Evolutionary conservation across 2,113 vertebrate species (phyloP), one percentile per base, ranked within the genome.

Genomic region (Zapornia atra): DNA sequence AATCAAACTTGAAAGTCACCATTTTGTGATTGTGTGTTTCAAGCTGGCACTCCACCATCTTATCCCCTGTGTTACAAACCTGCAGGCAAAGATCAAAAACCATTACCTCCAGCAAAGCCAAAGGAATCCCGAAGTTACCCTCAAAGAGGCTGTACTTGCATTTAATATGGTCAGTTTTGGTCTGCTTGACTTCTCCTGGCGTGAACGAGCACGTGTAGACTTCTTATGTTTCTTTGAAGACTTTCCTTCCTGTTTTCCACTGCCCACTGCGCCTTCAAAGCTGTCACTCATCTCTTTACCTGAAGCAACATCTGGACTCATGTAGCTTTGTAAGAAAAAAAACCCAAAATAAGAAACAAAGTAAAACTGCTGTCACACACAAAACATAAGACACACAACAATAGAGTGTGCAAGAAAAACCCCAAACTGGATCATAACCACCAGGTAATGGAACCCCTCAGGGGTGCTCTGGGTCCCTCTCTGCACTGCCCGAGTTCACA

Each of bases 1-100:
- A 97, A 94, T 99, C 99, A 73, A 99, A 99, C 96, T 99, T 99
- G 96, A 99, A 99, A 2, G 99, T 99, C 96, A 99, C 99, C 99
- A 99, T 99, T 98, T 99, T 99, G 98, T 99, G 99, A 96, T 99
- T 99, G 96, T 99, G 99, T 11, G 99, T 99, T 94, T 99, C 99
- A 69, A 99, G 98, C 94, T 99, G 99, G 88, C 99, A 99, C 96
- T 99, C 99, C 34, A 99, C 99, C 99, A 99, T 99, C 98, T 99
- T 99, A 97, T 99, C 99, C 2, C 99, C 99, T 0, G 99, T 99
- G 97, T 99, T 99, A 86, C 98, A 99, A 31, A 99, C 99, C 99
- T 99, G 93, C 22, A 46, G 11, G 40, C 78, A 81, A 71, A 90
- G 34, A 72, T 44, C 12, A 73, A 61, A 48, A 40, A 12, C 10